A percentile compares a stretch with the other conserved stretches of the same genome.
Conservation (phyloP, 2,888 invertebrate species). For the Axea sp. region DNA sequence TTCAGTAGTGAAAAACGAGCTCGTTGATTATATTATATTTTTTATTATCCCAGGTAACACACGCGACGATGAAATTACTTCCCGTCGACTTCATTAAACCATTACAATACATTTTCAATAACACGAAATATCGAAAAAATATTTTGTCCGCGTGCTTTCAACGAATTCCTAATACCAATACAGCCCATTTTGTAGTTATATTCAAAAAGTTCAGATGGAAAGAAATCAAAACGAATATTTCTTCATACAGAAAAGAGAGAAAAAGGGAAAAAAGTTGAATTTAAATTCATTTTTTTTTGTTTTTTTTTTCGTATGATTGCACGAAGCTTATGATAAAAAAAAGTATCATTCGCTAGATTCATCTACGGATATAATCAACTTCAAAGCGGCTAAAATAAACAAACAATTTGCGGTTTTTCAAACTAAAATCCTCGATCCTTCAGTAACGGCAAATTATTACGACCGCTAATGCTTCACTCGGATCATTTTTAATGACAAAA, state of each 20-base stretch:
- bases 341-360: too few species aligned
- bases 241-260: too few species aligned
- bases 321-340: too few species aligned
- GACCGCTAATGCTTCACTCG: conserved; percentile 5
- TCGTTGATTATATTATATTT: conserved; percentile 50
- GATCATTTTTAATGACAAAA: conserved; percentile 11
- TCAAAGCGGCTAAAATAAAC: conserved; percentile 18
- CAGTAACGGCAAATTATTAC: conserved; percentile 5
- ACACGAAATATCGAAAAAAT: conserved; percentile 16
- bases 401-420: too few species aligned
- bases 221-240: too few species aligned
- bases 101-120: neutral
- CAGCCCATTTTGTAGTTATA: neutral
- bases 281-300: too few species aligned
- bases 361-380: conserved; percentile 15
- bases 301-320: too few species aligned
- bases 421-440: too few species aligned
- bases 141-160: conserved; percentile 1
- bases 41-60: conserved; percentile 35
- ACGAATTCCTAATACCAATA: conserved; percentile 8
- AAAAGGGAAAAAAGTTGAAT: too few species aligned
- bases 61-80: conserved; percentile 22
- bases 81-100: conserved; percentile 20
- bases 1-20: conserved; percentile 43
- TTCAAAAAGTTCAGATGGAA: too few species aligned